These are phyloP conservation scores for Druceiella hillmani DNA, from an alignment of 2,888 invertebrate species.

Conservation along the genomic window DNA sequence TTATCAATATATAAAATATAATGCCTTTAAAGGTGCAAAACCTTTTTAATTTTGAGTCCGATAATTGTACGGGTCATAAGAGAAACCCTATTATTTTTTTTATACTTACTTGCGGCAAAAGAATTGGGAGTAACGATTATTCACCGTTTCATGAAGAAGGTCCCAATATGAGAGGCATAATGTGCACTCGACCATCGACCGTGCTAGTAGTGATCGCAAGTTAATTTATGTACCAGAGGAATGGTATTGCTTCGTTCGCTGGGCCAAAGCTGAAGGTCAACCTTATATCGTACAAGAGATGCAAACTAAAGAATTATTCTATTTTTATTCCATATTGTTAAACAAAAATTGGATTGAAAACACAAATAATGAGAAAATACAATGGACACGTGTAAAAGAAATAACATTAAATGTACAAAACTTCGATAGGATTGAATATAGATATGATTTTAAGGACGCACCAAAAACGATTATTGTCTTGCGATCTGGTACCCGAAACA, in stretches of 20 bases:
- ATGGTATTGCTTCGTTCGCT: slow-evolving; percentile 9
- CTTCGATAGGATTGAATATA: no score
- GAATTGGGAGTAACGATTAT: slow-evolving; percentile 8
- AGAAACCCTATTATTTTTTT: slow-evolving; percentile 8
- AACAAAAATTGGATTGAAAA: no score
- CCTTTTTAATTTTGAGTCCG: slow-evolving; percentile 10
- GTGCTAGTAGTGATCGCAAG: slow-evolving; percentile 1
- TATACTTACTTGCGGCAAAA: slow-evolving; percentile 8
- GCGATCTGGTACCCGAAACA: no score
- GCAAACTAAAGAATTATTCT: neutral
- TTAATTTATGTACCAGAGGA: slow-evolving; percentile 5
- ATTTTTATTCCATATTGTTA: no score
- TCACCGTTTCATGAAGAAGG: slow-evolving; percentile 12
- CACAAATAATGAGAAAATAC: no score
- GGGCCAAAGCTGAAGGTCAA: slow-evolving; percentile 7
- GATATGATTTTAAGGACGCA: no score
- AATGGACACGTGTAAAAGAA: no score
- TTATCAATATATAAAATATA: no score
- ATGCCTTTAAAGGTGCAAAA: slow-evolving; percentile 4
- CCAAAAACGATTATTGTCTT: no score
- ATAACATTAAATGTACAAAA: no score
- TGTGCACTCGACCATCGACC: slow-evolving; percentile 6
- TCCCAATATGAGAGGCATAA: neutral
- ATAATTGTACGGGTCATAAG: slow-evolving; percentile 9
- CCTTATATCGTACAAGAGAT: slow-evolving; percentile 5